Conservation (phyloP, 1,140 invertebrate species). For the Pseudomyrmex pallidus region DNA sequence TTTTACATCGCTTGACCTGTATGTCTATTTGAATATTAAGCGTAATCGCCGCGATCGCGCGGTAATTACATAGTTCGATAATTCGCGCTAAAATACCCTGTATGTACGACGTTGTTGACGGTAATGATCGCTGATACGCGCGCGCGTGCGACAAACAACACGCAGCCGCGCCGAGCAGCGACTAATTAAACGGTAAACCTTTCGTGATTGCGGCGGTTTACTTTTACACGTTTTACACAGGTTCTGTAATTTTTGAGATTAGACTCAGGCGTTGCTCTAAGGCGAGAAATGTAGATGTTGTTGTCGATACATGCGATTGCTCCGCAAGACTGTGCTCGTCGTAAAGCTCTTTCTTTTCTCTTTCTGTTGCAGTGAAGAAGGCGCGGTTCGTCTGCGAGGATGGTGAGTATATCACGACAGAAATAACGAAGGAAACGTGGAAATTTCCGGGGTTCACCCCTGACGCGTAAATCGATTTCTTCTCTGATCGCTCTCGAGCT, state of each 20-base stretch:
- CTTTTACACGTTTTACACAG: not conserved
- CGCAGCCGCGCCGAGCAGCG: not conserved
- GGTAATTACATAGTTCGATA: slow-evolving; percentile 13
- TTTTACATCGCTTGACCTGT: slow-evolving; percentile 39
- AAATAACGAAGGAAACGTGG: slow-evolving; percentile 3
- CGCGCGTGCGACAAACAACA: not conserved
- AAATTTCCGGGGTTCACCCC: not conserved
- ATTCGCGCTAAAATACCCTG: slow-evolving; percentile 22
- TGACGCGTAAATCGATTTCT: not conserved
- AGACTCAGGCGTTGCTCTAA: slow-evolving; percentile 1
- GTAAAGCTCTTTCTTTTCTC: slow-evolving; percentile 21
- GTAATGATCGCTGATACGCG: slow-evolving; percentile 9
- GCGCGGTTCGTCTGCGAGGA: slow-evolving; percentile 81
- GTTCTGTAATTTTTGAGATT: not conserved
- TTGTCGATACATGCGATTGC: not conserved
- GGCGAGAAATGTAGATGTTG: not conserved
- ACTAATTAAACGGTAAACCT: not conserved
- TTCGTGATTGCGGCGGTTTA: not conserved
- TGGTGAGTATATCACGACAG: slow-evolving; percentile 72
- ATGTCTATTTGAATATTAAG: slow-evolving; percentile 58
- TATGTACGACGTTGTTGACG: not conserved
- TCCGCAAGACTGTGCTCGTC: not conserved
- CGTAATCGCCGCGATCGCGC: slow-evolving; percentile 3
- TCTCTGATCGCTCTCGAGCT: slow-evolving; percentile 1
- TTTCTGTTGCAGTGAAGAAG: slow-evolving; percentile 83